phyloP scores from a whole-genome alignment of 2,113 vertebrate genomes.

The Pollimyrus isidori region DNA sequence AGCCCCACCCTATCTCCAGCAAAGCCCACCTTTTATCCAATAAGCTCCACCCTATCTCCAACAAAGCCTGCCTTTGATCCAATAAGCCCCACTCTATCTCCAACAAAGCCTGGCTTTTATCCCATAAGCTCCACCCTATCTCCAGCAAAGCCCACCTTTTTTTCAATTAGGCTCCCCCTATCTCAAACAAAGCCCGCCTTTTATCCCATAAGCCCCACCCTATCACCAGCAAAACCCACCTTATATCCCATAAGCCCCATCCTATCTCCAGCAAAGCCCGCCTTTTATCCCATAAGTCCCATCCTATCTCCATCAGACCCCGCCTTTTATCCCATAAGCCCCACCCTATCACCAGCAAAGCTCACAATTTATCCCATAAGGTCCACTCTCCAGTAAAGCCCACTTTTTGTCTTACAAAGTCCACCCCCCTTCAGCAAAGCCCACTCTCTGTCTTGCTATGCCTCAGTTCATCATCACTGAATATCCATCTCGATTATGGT shows the following conservation, averaged over 20 bases:
- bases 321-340: not conserved
- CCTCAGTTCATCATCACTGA: not conserved
- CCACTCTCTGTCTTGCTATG: constrained; percentile 9
- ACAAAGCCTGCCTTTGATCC: not conserved
- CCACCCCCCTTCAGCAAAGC: not conserved
- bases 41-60: not conserved
- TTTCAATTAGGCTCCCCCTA: not conserved
- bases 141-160: not conserved
- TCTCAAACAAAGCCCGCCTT: not conserved
- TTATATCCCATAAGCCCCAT: not conserved
- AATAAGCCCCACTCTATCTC: not conserved
- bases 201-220: not conserved
- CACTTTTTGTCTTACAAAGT: not conserved
- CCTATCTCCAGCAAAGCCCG: not conserved
- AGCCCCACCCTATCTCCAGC: not conserved
- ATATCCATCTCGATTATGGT: not conserved
- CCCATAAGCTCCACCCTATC: not conserved
- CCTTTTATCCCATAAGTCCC: not conserved
- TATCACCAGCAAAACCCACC: not conserved
- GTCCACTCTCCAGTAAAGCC: not conserved
- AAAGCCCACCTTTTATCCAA: not conserved
- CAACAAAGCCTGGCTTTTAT: not conserved
- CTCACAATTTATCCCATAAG: not conserved
- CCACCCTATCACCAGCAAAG: not conserved
- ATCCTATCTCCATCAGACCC: not conserved